Evolutionary conservation across 1,140 invertebrate genomes (phyloP).

Genomic region (Alviniconcha marisindica): DNA sequence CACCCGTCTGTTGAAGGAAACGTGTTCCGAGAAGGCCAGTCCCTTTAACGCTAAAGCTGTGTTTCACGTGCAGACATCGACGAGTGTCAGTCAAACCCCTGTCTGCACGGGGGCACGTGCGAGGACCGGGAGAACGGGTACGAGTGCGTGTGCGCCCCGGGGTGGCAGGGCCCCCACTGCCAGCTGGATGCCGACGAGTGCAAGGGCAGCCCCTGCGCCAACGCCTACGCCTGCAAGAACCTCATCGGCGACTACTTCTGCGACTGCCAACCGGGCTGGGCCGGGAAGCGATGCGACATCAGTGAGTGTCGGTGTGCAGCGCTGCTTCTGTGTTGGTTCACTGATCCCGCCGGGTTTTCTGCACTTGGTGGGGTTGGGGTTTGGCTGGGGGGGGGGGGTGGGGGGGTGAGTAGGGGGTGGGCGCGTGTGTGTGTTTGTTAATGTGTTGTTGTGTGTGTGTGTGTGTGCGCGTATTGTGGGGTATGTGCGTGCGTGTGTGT

Average conservation of each 20-base stretch:
- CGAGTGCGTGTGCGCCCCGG: constrained; percentile 86
- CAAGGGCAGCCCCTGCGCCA: constrained; percentile 70
- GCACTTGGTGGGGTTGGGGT: no score
- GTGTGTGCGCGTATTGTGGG: no score
- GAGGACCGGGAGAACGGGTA: constrained; percentile 82
- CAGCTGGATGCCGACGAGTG: constrained; percentile 72
- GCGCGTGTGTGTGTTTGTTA: no score
- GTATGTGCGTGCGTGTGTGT: no score
- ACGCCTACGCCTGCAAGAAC: constrained; percentile 69
- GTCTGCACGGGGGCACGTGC: constrained; percentile 93
- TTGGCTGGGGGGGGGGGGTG: no score
- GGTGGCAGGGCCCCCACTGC: constrained; percentile 78
- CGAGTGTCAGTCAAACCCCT: constrained; percentile 89
- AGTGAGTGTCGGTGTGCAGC: constrained; percentile 69
- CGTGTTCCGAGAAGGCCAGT: no score
- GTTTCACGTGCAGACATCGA: constrained; percentile 54
- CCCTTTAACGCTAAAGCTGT: no score
- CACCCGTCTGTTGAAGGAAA: no score
- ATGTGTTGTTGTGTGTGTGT: no score
- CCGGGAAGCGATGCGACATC: constrained; percentile 71
- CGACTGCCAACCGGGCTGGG: constrained; percentile 71
- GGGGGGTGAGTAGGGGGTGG: no score
- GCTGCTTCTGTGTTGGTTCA: no score
- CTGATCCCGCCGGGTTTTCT: no score
- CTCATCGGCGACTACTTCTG: constrained; percentile 68